Percentiles rank a stretch among this genome's conserved stretches.
Conservation (phyloP, 2,797 vertebrate genomes). For the Pteropus rufus region DNA sequence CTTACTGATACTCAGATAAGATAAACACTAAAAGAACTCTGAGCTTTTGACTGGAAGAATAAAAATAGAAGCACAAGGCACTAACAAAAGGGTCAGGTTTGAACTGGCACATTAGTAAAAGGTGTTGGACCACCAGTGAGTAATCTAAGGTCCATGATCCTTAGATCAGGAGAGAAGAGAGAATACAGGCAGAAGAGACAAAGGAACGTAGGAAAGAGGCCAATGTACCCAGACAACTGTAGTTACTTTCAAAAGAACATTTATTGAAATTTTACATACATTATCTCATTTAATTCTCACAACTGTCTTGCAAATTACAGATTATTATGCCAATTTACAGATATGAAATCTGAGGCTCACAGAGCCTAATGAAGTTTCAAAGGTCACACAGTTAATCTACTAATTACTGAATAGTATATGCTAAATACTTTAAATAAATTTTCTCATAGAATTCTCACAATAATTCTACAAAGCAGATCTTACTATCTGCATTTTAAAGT, state of each 20-base stretch:
- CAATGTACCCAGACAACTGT: not conserved
- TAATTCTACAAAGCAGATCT: not conserved
- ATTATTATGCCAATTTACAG: not conserved
- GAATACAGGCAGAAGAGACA: not conserved
- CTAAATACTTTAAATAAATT: not conserved
- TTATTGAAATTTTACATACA: not conserved
- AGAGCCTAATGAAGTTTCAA: constrained; percentile 23
- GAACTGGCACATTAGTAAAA: not conserved
- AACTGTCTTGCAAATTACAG: not conserved
- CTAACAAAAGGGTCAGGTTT: not conserved
- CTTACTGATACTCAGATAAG: not conserved
- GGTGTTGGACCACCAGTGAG: not conserved
- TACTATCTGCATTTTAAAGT: constrained; percentile 10
- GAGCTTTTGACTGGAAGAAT: not conserved
- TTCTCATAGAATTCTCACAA: not conserved
- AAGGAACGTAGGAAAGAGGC: not conserved
- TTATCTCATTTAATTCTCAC: constrained; percentile 35
- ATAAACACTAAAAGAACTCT: not conserved
- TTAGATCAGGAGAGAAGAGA: not conserved
- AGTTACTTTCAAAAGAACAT: not conserved
- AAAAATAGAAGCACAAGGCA: not conserved
- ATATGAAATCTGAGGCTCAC: not conserved
- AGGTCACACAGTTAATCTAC: not conserved
- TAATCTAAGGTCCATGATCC: not conserved
- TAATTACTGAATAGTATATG: not conserved